Percentiles rank a stretch among this genome's conserved stretches.
Conservation (phyloP, 2,888 invertebrate species). For the Plemyria rubiginata region DNA sequence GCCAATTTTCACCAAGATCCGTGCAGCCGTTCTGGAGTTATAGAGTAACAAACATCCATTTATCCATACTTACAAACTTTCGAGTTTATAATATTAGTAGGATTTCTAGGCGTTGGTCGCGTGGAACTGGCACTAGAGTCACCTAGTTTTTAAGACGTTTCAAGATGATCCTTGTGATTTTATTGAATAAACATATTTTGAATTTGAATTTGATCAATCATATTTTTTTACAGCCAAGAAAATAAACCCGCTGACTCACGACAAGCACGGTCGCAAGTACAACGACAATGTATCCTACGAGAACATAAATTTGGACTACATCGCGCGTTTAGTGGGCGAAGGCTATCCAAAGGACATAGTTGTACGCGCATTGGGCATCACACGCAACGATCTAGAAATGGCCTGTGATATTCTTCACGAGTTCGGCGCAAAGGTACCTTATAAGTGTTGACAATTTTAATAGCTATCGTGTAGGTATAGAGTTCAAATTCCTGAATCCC, state of each 20-base stretch:
- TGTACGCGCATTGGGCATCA: constrained; percentile 95
- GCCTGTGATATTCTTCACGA: constrained; percentile 97
- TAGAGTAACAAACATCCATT: no score
- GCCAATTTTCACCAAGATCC: no score
- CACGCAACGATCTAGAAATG: constrained; percentile 97
- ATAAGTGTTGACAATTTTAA: constrained; percentile 62
- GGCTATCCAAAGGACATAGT: constrained; percentile 97
- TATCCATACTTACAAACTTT: no score
- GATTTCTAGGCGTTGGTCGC: no score
- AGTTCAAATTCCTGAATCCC: no score
- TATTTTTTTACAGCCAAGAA: constrained; percentile 69
- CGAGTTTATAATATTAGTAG: no score
- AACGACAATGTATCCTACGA: constrained; percentile 89
- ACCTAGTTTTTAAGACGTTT: no score
- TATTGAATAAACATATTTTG: no score
- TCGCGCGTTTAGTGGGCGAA: constrained; percentile 93
- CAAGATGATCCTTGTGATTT: no score
- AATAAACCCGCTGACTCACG: constrained; percentile 81
- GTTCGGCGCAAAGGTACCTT: constrained; percentile 87
- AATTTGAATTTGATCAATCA: no score
- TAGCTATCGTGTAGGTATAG: not conserved
- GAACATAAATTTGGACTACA: constrained; percentile 96
- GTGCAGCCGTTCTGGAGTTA: no score
- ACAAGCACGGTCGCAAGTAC: constrained; percentile 77
- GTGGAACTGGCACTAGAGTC: no score